Evolutionary conservation across 1,140 invertebrate genomes (phyloP), one percentile per base, ranked within the genome.

Genomic region (Bombus waltoni): DNA sequence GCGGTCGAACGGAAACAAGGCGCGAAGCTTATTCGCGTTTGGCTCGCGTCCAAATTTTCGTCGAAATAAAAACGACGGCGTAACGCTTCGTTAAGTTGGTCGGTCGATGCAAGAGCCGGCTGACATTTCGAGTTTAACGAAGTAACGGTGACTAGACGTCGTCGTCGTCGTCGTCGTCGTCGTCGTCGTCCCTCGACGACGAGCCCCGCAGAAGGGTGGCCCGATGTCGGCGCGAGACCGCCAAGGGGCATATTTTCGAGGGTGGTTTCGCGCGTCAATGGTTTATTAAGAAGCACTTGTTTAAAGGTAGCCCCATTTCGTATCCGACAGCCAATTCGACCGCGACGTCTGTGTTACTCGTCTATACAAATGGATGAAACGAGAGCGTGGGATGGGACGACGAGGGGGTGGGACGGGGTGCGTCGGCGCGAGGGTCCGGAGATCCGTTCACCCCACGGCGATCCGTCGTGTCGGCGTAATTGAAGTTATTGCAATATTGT

Each of bases 401-500:
- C n/a, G 32, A 66, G 25, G 62, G 73, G n/a, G 10, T n/a, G 53
- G 53, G 70, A 62, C 47, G 73, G 81, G 53, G 62, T 44, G 59
- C 66, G 83, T 42, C 35, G 71, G 8, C 68, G 74, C 66, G 59
- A 66, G 71, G 74, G 80, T 47, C 71, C 65, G 40, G 62, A 35
- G 42, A 74, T 73, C 53, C 42, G 68, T 76, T 86, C 91, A 92
- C 94, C 93, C 93, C 87, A 87, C 88, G 87, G 87, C 85, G 85
- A 88, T 90, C 87, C 89, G 91, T 92, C 93, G 92, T 95, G 94
- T 95, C 92, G 90, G 82, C 87, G 92, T 95, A 95, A 95, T 95
- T 95, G 94, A 94, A 95, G 94, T 95, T 95, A 95, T 95, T 94
- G 94, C 94, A 95, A 95, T 95, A 95, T 95, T 95, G 94, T 95